Base-by-base conservation (phyloP, 2,888 invertebrate species). In the Podotricha telesiphe region DNA sequence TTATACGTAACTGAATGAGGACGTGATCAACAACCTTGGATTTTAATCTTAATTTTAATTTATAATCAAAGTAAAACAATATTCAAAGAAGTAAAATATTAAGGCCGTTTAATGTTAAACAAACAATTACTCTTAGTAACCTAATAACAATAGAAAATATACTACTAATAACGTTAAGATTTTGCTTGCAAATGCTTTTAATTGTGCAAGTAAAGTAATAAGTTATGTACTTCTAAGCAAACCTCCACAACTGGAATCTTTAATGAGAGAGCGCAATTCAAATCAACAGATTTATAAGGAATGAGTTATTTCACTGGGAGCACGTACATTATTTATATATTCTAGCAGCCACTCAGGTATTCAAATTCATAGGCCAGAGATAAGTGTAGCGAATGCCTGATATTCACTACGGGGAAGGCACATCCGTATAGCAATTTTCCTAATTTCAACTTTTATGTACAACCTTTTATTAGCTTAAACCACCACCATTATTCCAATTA, bases 201-300 rank as follows among this genome's bases (percentile, higher is more conserved):
- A 84, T 85, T 85, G 82, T 86, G 82, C 82, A 83, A 84, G 82
- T 86, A 89, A 91, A 91, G 90, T 91, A 90, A 87, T 90, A 91
- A 91, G 88, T 88, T 89, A 86, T 91, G 91, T 92, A 88, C 80
- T 85, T 80, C 85, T 82, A 82, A 77, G 77, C 83, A 82, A 80
- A 81, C 83, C 82, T 80, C 83, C 84, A 83, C 86, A 82, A 80
- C 83, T 84, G 80, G 91, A 89, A 91, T 91, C 84, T 76, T 87
- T 91, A 92, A 92, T 91, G 90, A 89, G 89, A 76, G 77, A 84
- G 82, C 81, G 91, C 88, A 89, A 91, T 91, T 91, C 88, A 89
- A 91, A 91, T 91, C 89, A 85, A 86, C 86, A 85, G 88, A 89
- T 91, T 91, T 91, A 92, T 91, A 91, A 86, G 90, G 90, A 88